Evolutionary conservation across 2,113 vertebrate species (phyloP).

Genomic region (Oriolus oriolus): DNA sequence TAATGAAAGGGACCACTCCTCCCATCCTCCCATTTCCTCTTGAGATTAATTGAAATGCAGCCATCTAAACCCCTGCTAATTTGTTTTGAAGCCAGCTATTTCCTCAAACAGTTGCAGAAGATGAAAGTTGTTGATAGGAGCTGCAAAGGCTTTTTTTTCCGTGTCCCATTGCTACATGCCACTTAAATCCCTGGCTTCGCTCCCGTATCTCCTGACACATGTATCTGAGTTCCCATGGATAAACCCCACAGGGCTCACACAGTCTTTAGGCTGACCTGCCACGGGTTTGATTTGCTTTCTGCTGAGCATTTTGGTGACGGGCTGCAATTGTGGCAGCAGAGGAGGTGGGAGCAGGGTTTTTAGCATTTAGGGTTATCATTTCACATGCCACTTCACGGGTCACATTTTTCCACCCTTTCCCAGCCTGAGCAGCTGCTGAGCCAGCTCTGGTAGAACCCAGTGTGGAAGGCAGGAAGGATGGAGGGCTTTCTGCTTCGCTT

Average conservation of each 20-base stretch:
- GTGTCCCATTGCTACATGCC: background rate
- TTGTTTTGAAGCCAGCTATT: constrained; percentile 52
- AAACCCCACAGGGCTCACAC: background rate
- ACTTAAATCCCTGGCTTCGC: constrained; percentile 16
- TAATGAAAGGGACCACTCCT: background rate
- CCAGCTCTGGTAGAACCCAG: background rate
- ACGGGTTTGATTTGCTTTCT: background rate
- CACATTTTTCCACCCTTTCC: background rate
- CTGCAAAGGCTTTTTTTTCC: background rate
- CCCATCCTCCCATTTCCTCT: constrained; percentile 15
- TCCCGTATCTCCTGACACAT: background rate
- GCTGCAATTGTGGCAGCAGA: background rate
- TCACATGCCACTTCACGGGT: background rate
- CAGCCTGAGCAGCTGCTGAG: background rate
- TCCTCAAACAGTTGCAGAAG: constrained; percentile 36
- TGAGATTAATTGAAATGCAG: constrained; percentile 42
- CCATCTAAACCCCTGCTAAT: constrained; percentile 12
- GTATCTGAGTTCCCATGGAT: background rate
- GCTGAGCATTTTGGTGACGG: background rate
- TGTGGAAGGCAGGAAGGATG: background rate
- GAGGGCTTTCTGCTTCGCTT: background rate
- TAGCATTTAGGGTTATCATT: background rate
- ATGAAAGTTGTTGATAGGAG: constrained; percentile 45
- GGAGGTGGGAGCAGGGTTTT: background rate
- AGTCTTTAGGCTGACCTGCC: background rate